These are phyloP conservation scores for Athalia rosae DNA, from an alignment of 2,888 invertebrate genomes.

Conservation along the genomic window DNA sequence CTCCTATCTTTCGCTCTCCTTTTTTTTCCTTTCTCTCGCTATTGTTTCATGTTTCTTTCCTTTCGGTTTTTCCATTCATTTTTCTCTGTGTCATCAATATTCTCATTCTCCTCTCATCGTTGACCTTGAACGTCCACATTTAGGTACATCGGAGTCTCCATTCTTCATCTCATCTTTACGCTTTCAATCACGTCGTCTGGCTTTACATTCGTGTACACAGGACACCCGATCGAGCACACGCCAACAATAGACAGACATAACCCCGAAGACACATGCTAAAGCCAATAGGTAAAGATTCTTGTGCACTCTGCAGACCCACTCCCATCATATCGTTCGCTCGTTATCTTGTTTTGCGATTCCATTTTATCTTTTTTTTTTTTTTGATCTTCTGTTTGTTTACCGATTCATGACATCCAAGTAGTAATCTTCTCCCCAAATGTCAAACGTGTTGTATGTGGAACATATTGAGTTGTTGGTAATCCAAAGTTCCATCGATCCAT, in stretches of 20 bases:
- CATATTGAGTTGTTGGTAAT: background rate
- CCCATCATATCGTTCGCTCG: background rate
- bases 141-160: background rate
- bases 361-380: conserved; percentile 16
- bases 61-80: background rate
- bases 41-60: background rate
- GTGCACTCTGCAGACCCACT: conserved; percentile 33
- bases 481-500: conserved; percentile 6
- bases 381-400: conserved; percentile 32
- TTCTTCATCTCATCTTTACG: background rate
- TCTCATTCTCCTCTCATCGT: background rate
- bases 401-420: conserved; percentile 9
- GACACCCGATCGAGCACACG: conserved; percentile 5
- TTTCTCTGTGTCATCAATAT: background rate
- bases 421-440: background rate
- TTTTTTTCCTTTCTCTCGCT: conserved; percentile 12
- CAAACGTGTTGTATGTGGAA: background rate
- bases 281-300: background rate
- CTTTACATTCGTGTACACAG: background rate
- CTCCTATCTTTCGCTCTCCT: conserved; percentile 8
- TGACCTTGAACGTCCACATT: background rate
- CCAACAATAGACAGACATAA: conserved; percentile 11
- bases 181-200: no score
- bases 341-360: background rate
- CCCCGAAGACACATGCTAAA: conserved; percentile 32